phyloP scores from a whole-genome alignment of 2,113 vertebrate genomes.

The Eulemur macaco region DNA sequence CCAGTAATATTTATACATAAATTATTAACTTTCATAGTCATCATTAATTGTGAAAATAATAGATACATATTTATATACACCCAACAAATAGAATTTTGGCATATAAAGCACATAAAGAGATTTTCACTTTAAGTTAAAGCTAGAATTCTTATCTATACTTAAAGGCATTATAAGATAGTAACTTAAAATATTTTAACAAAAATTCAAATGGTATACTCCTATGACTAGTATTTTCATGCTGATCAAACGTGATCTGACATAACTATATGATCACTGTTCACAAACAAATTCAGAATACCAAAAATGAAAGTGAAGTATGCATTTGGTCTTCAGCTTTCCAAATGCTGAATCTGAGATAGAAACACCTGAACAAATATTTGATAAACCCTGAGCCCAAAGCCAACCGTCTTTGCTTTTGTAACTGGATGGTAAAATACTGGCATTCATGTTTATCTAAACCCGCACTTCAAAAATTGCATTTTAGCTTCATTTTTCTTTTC shows the following conservation, averaged over 20 bases:
- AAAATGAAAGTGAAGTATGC: background rate
- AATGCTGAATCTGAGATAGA: background rate
- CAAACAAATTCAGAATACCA: background rate
- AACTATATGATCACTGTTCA: background rate
- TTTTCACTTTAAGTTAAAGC: background rate
- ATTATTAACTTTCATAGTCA: background rate
- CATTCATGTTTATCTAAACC: background rate
- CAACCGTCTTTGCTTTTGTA: background rate
- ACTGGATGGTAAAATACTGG: background rate
- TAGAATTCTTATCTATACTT: background rate
- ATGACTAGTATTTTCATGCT: background rate
- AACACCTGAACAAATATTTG: constrained; percentile 22
- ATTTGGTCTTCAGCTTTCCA: background rate
- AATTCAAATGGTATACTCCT: background rate
- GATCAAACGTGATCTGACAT: background rate
- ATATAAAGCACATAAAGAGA: background rate
- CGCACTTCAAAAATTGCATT: background rate
- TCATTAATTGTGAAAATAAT: background rate
- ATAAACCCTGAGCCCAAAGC: background rate
- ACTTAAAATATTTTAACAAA: background rate
- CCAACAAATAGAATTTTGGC: background rate
- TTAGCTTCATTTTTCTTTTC: background rate
- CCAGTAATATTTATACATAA: background rate
- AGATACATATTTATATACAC: background rate
- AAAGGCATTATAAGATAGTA: background rate